Evolutionary conservation across 2,888 invertebrate species (phyloP).

Genomic region (Parnassius mnemosyne): DNA sequence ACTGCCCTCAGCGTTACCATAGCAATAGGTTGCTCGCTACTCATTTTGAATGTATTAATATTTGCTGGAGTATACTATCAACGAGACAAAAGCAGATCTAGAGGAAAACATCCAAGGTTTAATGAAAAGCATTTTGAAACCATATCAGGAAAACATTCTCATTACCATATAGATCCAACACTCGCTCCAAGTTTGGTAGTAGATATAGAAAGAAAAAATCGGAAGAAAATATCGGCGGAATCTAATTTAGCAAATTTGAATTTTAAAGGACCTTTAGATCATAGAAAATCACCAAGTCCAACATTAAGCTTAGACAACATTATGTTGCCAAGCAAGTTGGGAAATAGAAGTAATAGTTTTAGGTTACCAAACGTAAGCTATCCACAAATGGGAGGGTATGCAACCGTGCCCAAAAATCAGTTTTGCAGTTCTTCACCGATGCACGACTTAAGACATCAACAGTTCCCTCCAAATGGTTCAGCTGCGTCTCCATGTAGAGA

Average conservation of each 20-base stretch:
- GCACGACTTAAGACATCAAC: conserved; percentile 66
- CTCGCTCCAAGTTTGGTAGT: conserved; percentile 91
- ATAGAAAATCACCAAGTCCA: conserved; percentile 81
- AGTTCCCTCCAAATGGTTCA: conserved; percentile 81
- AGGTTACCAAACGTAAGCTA: conserved; percentile 69
- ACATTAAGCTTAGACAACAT: conserved; percentile 80
- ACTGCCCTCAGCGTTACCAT: conserved; percentile 89
- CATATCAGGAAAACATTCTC: conserved; percentile 88
- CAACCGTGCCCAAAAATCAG: conserved; percentile 83
- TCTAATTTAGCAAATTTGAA: conserved; percentile 76
- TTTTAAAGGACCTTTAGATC: conserved; percentile 80
- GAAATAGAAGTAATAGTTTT: conserved; percentile 75
- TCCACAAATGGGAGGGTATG: conserved; percentile 70
- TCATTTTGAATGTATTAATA: conserved; percentile 90
- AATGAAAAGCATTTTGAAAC: conserved; percentile 87
- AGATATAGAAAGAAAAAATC: conserved; percentile 84
- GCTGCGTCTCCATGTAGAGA: conserved; percentile 63
- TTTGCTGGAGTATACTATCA: conserved; percentile 93
- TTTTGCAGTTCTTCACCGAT: conserved; percentile 73
- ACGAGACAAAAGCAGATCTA: conserved; percentile 84
- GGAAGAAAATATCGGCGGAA: conserved; percentile 75
- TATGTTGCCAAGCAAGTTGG: conserved; percentile 76
- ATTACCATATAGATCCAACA: conserved; percentile 88
- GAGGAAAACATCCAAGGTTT: conserved; percentile 88
- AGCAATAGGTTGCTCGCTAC: conserved; percentile 89